These are phyloP conservation scores for Mesorhabditis belari DNA, from an alignment of 2,888 invertebrate genomes.

Conservation along the genomic window DNA sequence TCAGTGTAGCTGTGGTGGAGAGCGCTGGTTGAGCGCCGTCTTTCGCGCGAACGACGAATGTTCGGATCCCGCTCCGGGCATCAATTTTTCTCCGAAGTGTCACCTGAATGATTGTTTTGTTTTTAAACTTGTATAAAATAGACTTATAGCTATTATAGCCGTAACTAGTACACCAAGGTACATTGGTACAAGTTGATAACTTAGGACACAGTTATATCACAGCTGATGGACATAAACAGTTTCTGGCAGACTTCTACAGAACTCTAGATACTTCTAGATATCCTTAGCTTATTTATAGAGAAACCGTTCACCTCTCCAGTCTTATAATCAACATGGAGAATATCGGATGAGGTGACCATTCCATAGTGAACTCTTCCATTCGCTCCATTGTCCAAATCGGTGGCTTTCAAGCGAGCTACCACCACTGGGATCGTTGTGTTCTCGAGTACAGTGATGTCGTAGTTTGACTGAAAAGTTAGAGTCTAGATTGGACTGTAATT, in stretches of 20 bases:
- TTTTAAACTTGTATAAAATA: neutral
- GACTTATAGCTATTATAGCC: no score
- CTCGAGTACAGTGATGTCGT: constrained; percentile 63
- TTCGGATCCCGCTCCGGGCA: constrained; percentile 37
- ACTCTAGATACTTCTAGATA: no score
- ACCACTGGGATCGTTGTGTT: constrained; percentile 78
- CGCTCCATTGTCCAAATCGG: constrained; percentile 82
- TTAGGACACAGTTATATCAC: no score
- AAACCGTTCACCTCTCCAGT: constrained; percentile 68
- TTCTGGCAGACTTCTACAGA: no score
- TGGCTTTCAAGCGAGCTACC: constrained; percentile 68
- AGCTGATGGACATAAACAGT: no score
- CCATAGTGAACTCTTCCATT: constrained; percentile 83
- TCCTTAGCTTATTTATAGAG: no score
- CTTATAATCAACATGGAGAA: constrained; percentile 81
- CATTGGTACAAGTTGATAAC: no score
- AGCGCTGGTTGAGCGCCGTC: constrained; percentile 88
- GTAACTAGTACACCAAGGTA: no score
- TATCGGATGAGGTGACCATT: constrained; percentile 85
- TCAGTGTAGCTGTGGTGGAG: constrained; percentile 86
- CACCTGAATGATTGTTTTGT: constrained; percentile 9
- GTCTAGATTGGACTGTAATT: neutral
- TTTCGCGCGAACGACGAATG: constrained; percentile 84
- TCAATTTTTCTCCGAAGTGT: constrained; percentile 33
- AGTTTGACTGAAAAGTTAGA: constrained; percentile 13